Evolutionary conservation across 2,888 invertebrate genomes (phyloP), one percentile per base, ranked within the genome.

Genomic region (Coleophora deauratella): DNA sequence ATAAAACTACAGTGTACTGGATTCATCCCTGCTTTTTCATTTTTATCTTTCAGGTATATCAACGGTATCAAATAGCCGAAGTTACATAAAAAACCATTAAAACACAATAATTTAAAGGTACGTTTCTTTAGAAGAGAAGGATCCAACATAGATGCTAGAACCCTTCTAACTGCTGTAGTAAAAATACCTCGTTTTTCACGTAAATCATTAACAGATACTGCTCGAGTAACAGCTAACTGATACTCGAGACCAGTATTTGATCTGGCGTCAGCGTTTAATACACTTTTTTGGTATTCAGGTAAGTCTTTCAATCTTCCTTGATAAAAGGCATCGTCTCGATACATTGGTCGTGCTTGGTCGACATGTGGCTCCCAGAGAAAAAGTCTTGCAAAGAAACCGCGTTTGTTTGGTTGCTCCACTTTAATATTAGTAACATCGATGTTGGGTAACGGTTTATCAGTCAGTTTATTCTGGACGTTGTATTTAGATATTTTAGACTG

Each of bases 311-410:
- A 37, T 42, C 66, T 73, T 0, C 84, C 81, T 10, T 59, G 61
- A 46, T 78, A 85, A 59, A 85, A 85, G 36, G 68, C 77, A 49
- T 85, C 84, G 52, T 85, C 84, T 45, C 82, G 64, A 49, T 85
- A 85, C 70, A 85, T 62, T 2, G 84, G 84, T 9, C 84, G 71
- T 32, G 78, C 65, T 45, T 80, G 61, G 14, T 64, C 50, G 33
- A 75, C 57, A 46, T 81, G 78, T 33, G 64, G 46, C 43, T 82
- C 77, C 84, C 84, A 84, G 11, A 62, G 59, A 51, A 58, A 81
- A 28, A 75, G 49, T 32, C 64, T 61, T 37, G 51, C 59, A 60
- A 73, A 80, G 46, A 70, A 80, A 28, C 37, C 10, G 30, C 14
- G 11, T 10, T 40, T 40, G 8, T 8, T 11, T 9, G 13, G 28